A percentile compares a stretch with the other conserved stretches of the same genome.
phyloP scores from a whole-genome alignment of 2,797 vertebrate species.

The Amniataba percoides region DNA sequence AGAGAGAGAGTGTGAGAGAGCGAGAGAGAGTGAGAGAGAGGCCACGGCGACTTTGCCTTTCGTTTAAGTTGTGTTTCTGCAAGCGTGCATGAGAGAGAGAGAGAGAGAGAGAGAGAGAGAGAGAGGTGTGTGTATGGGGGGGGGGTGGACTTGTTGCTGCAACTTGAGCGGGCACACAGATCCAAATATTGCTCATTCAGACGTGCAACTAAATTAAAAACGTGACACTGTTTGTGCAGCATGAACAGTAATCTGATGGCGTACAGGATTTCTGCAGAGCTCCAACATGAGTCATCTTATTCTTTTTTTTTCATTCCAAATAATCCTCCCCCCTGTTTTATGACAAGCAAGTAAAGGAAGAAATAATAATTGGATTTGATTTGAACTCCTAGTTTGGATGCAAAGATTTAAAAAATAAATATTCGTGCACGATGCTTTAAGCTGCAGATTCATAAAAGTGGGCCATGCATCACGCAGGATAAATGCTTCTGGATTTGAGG shows the following conservation, averaged over 20 bases:
- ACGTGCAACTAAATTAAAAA: conserved; percentile 1
- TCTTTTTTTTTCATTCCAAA: too few relatives aligned
- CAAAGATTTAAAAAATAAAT: not conserved
- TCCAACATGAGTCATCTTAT: not conserved
- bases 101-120: too few relatives aligned
- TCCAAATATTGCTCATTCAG: conserved; percentile 41
- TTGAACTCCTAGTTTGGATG: fast-evolving
- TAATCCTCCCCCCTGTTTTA: not conserved
- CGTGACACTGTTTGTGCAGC: not conserved
- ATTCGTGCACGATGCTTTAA: not conserved
- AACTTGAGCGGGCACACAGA: conserved; percentile 32
- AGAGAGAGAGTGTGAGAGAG: not conserved
- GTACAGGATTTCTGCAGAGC: not conserved
- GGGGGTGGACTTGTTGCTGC: conserved; percentile 68
- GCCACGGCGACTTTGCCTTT: conserved; percentile 58
- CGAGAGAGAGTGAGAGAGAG: not conserved
- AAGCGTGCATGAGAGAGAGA: not conserved
- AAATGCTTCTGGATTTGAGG: conserved; percentile 92
- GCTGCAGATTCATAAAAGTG: conserved; percentile 24
- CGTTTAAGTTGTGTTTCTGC: not conserved
- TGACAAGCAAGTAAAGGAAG: not conserved
- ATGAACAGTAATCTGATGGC: conserved; percentile 38
- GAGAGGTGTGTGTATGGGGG: too few relatives aligned
- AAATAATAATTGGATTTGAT: not conserved
- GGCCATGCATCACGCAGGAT: conserved; percentile 88